Base-by-base conservation (phyloP, 2,113 vertebrate species). In the Nanorana parkeri region DNA sequence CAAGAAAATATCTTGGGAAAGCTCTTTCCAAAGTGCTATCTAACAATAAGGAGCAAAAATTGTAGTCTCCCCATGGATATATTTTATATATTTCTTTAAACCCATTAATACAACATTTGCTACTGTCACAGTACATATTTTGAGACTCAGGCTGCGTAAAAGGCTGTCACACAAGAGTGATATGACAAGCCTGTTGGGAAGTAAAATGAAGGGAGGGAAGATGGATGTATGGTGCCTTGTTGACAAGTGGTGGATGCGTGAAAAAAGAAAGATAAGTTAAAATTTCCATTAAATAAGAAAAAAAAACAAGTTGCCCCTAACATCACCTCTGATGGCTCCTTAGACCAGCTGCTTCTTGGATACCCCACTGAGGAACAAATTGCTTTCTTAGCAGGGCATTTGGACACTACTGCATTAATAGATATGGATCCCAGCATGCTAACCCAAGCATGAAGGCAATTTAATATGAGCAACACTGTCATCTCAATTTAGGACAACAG, bases 401-500 rank as follows among this genome's bases (percentile, higher is more conserved):
- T 91, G 93, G 94, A 92, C 93, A 91, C 88, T 91, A 88, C 80
- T 88, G 91, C 87, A 92, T 91, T 93, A 92, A 92, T 91, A 92
- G 93, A 92, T 91, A 91, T 79, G 87, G 89, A 90, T 91, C 93
- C 89, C 93, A 92, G 93, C 93, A 92, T 83, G 93, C 89, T 85
- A 87, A 92, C 87, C 86, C 89, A 88, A 89, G 92, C 84, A 84
- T 89, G 86, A 90, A 92, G 87, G 90, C 92, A 92, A 91, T 94
- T 92, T 91, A 91, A 92, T 90, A 92, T 91, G 92, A 94, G 90
- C 91, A 92, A 91, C 89, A 92, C 91, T 92, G 94, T 92, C 93
- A 93, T 94, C 92, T 93, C 93, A 92, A 94, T 93, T 94, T 93
- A 94, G 94, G 93, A 88, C 93, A 93, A 87, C 90, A 91, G 92